phyloP scores from a whole-genome alignment of 2,797 vertebrate species.

The Diplodus sargus region DNA sequence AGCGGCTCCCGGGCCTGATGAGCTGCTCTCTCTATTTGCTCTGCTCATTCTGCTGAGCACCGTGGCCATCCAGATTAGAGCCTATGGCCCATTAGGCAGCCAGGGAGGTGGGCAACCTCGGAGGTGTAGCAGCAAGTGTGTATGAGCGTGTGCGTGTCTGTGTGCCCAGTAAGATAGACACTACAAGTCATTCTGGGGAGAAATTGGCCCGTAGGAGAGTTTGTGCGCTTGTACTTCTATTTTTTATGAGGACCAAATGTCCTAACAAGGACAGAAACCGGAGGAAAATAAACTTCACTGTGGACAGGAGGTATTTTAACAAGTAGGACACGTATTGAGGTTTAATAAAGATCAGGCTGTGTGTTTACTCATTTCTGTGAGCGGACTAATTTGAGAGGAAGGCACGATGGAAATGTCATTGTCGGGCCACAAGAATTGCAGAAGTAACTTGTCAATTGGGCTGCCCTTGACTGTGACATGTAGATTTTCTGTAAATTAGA shows the following conservation, averaged over 20 bases:
- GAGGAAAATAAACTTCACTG: not conserved
- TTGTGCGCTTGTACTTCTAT: slow-evolving; percentile 36
- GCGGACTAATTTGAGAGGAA: not conserved
- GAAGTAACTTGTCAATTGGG: not conserved
- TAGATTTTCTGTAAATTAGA: not conserved
- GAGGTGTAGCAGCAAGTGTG: slow-evolving; percentile 54
- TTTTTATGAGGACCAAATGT: slow-evolving; percentile 33
- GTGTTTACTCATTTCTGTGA: not conserved
- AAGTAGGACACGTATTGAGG: not conserved
- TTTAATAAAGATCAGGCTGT: slow-evolving; percentile 1
- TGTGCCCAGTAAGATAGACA: slow-evolving; percentile 48
- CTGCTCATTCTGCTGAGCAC: slow-evolving; percentile 76
- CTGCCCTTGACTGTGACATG: not conserved
- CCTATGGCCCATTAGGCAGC: slow-evolving; percentile 85
- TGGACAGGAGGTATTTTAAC: not conserved
- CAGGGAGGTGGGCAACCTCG: slow-evolving; percentile 74
- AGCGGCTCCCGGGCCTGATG: slow-evolving; percentile 68
- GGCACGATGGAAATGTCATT: not conserved
- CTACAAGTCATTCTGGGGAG: slow-evolving; percentile 41
- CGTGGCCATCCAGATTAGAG: slow-evolving; percentile 84
- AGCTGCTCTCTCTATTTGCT: slow-evolving; percentile 78
- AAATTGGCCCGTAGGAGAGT: slow-evolving; percentile 10
- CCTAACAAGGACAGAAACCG: slow-evolving; percentile 24
- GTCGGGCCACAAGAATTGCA: not conserved
- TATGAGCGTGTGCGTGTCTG: slow-evolving; percentile 45